Conservation (phyloP, 1,140 invertebrate genomes). For the Monochamus saltuarius region DNA sequence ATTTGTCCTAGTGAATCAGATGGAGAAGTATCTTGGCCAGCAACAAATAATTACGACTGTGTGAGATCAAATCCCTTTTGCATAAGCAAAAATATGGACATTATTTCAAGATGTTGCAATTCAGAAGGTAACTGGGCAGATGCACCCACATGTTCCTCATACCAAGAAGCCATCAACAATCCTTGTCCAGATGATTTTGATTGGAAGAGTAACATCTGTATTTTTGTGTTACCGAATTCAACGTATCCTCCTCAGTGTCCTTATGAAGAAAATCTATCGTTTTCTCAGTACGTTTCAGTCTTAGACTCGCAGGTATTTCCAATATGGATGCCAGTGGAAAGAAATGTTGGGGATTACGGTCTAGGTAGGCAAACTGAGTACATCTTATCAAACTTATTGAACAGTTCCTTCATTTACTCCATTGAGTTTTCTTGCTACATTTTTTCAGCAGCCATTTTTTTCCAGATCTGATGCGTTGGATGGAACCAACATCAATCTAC, state of each 20-base stretch:
- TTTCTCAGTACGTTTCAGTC: slow-evolving; percentile 11
- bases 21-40: background rate
- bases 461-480: slow-evolving; percentile 25
- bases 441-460: slow-evolving; percentile 10
- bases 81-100: background rate
- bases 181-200: background rate
- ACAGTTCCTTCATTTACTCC: no score
- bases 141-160: background rate
- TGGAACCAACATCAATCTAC: slow-evolving; percentile 18
- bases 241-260: slow-evolving; percentile 29
- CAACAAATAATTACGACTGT: background rate
- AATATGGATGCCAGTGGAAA: slow-evolving; percentile 29
- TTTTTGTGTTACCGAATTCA: slow-evolving; percentile 16
- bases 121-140: background rate
- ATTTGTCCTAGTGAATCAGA: background rate
- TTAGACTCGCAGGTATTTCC: slow-evolving; percentile 12
- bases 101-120: background rate
- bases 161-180: slow-evolving; percentile 3
- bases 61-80: background rate
- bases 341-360: slow-evolving; percentile 15
- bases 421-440: no score
- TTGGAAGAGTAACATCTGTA: slow-evolving; percentile 1
- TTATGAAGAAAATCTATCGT: slow-evolving; percentile 17
- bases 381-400: background rate
- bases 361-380: slow-evolving; percentile 8